A percentile compares a stretch with the other conserved stretches of the same genome.
phyloP scores from a whole-genome alignment of 2,113 vertebrate species.

The Scomber japonicus region DNA sequence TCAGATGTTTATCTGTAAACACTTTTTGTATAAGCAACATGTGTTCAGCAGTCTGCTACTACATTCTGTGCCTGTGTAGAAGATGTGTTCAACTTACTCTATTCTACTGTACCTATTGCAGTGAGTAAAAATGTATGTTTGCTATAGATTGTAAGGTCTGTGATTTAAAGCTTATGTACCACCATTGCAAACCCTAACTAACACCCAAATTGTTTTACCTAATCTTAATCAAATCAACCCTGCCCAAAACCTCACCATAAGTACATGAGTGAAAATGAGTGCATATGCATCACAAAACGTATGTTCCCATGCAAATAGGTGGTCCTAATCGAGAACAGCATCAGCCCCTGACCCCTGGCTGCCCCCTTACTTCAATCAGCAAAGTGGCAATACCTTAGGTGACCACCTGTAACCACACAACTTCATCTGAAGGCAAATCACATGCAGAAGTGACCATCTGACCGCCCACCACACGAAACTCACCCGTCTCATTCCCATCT shows the following conservation, averaged over 20 bases:
- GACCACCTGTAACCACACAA: not conserved
- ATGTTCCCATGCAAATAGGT: no score
- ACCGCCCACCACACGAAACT: not conserved
- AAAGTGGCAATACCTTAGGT: not conserved
- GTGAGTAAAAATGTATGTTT: not conserved
- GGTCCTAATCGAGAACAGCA: not conserved
- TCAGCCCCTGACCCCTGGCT: not conserved
- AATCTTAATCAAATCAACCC: not conserved
- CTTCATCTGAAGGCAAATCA: conserved; percentile 13
- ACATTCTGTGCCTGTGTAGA: no score
- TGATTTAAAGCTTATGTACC: not conserved
- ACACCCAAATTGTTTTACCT: no score
- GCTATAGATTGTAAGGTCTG: not conserved
- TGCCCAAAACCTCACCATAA: not conserved
- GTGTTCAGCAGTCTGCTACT: no score
- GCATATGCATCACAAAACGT: no score
- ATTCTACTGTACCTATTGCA: not conserved
- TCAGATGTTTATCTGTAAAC: no score
- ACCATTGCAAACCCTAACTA: not conserved
- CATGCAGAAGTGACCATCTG: conserved; percentile 33
- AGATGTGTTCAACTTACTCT: not conserved
- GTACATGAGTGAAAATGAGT: no score
- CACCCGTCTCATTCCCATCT: conserved; percentile 1
- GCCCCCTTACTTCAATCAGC: not conserved
- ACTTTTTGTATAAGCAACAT: no score